Percentiles rank a stretch among this genome's conserved stretches.
phyloP scores from a whole-genome alignment of 2,113 vertebrate genomes.

The Dromaius novaehollandiae region DNA sequence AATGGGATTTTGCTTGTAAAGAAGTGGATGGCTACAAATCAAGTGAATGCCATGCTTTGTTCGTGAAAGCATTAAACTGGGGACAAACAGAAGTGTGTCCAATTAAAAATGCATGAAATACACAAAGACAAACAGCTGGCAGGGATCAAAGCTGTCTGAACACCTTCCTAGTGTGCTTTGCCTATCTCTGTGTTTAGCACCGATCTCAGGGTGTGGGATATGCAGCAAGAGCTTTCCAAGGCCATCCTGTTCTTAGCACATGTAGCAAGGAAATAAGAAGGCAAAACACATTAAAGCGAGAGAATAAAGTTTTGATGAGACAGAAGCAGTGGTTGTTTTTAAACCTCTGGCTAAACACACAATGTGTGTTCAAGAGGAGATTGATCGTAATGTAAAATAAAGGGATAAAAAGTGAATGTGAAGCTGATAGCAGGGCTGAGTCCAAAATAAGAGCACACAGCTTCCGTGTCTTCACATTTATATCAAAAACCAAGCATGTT shows the following conservation, averaged over 20 bases:
- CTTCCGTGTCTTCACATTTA: neutral
- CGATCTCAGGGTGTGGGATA: neutral
- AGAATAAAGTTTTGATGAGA: neutral
- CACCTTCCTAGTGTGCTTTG: neutral
- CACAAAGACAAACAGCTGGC: neutral
- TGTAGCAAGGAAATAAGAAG: neutral
- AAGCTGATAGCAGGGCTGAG: neutral
- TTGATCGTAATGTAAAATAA: neutral
- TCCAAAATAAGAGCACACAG: neutral
- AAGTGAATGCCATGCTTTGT: neutral
- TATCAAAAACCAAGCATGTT: neutral
- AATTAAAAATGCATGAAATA: slow-evolving; percentile 1
- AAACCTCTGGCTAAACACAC: neutral
- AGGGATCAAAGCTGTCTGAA: neutral
- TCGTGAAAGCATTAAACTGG: neutral
- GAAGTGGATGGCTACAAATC: neutral
- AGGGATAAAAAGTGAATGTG: neutral
- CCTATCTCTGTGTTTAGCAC: neutral
- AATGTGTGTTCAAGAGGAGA: neutral
- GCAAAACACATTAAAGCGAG: neutral
- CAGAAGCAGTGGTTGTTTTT: neutral
- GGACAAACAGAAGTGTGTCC: neutral
- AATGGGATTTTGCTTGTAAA: neutral
- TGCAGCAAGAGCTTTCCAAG: neutral
- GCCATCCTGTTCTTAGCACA: neutral